These are phyloP conservation scores for Oreochromis niloticus DNA, from an alignment of 2,113 vertebrate genomes.

Conservation along the genomic window DNA sequence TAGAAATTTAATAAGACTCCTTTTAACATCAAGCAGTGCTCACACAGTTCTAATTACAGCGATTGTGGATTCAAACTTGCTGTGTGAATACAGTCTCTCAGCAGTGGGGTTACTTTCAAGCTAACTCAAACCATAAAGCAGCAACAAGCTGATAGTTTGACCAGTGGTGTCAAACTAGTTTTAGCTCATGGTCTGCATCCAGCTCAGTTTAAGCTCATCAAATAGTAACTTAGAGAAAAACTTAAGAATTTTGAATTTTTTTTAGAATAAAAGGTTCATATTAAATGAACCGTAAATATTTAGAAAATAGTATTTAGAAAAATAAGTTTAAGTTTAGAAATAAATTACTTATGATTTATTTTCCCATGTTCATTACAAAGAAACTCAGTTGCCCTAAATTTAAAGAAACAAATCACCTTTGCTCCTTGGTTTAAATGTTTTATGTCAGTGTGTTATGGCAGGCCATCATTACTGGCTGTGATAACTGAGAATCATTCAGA, in stretches of 20 bases:
- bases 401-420: not conserved
- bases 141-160: not conserved
- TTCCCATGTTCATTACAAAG: not conserved
- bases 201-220: not conserved
- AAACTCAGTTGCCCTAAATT: no score
- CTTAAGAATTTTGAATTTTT: rapidly evolving
- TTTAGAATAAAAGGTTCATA: rapidly evolving
- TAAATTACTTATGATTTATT: not conserved
- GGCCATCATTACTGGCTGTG: rapidly evolving
- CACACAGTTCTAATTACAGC: not conserved
- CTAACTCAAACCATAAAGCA: not conserved
- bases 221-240: not conserved
- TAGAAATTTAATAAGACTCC: not conserved
- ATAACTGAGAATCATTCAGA: not conserved
- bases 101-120: rapidly evolving
- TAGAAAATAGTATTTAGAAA: rapidly evolving
- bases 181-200: not conserved
- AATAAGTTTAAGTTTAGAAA: not conserved
- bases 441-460: rapidly evolving
- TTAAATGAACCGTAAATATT: not conserved
- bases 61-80: not conserved
- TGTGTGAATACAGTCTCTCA: not conserved
- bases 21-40: not conserved
- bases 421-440: not conserved
- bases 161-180: not conserved